Conservation (phyloP, 2,888 invertebrate species). For the Caradrina kadenii region DNA sequence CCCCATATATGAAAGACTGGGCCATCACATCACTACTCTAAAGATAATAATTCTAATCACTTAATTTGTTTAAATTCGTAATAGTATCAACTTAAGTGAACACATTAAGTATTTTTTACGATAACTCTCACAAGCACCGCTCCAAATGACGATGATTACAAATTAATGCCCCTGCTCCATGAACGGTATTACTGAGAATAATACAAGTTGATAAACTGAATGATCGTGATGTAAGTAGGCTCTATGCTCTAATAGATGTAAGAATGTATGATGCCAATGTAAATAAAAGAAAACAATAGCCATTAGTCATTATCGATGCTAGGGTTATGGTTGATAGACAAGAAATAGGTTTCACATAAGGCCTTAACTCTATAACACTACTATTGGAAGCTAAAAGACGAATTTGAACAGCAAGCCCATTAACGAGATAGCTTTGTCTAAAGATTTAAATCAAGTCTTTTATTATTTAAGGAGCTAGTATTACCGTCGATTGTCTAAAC, state of each 20-base stretch:
- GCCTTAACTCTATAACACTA: too few species aligned
- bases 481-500: neutral
- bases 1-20: too few species aligned
- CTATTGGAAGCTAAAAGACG: too few species aligned
- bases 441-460: neutral
- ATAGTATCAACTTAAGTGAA: neutral
- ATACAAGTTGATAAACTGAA: slow-evolving; percentile 61
- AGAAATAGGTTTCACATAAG: neutral
- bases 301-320: slow-evolving; percentile 27
- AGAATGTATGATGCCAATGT: slow-evolving; percentile 57
- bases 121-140: slow-evolving; percentile 20
- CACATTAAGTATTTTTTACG: slow-evolving; percentile 20
- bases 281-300: slow-evolving; percentile 60
- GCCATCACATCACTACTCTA: too few species aligned
- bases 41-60: neutral
- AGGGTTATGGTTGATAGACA: neutral
- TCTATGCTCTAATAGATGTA: slow-evolving; percentile 67
- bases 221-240: slow-evolving; percentile 70
- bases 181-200: slow-evolving; percentile 51
- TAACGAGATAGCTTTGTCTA: too few species aligned
- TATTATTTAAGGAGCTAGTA: slow-evolving; percentile 9
- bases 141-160: slow-evolving; percentile 26
- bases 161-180: slow-evolving; percentile 33
- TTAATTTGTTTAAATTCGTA: neutral
- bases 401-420: too few species aligned